Conservation (phyloP, 2,113 vertebrate genomes). For the Petroica traversi region DNA sequence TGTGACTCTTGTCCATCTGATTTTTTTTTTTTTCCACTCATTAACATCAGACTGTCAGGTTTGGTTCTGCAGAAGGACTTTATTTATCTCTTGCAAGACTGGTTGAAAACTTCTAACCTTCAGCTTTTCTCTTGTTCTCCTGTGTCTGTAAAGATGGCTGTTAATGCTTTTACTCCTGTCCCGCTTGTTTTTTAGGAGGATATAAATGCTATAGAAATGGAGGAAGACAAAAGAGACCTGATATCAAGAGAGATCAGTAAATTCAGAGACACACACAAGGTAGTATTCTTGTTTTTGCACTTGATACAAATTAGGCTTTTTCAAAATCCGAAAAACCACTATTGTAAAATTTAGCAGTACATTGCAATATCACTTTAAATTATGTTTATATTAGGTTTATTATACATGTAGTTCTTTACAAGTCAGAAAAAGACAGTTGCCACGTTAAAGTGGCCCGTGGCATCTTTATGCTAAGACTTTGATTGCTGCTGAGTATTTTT, state of each 20-base stretch:
- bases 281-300: conserved; percentile 85
- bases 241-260: conserved; percentile 99
- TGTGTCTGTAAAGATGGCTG: conserved; percentile 47
- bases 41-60: conserved; percentile 72
- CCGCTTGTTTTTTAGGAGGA: conserved; percentile 85
- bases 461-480: conserved; percentile 58
- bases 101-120: conserved; percentile 68
- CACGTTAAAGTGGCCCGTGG: conserved; percentile 73
- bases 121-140: conserved; percentile 66
- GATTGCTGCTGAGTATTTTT: conserved; percentile 65
- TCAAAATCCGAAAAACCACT: conserved; percentile 70
- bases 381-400: conserved; percentile 70
- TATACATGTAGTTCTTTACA: conserved; percentile 60
- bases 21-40: conserved; percentile 65
- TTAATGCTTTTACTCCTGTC: conserved; percentile 68
- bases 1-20: conserved; percentile 73
- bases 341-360: conserved; percentile 71
- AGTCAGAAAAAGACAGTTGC: conserved; percentile 53
- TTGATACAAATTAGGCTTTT: conserved; percentile 79
- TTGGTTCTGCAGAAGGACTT: conserved; percentile 66
- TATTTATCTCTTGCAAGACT: conserved; percentile 68
- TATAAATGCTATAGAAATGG: conserved; percentile 99
- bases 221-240: conserved; percentile 99
- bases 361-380: conserved; percentile 72
- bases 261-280: conserved; percentile 99